A percentile compares a stretch with the other conserved stretches of the same genome.
phyloP scores from a whole-genome alignment of 2,797 vertebrate genomes.

The Aphelocoma californica region DNA sequence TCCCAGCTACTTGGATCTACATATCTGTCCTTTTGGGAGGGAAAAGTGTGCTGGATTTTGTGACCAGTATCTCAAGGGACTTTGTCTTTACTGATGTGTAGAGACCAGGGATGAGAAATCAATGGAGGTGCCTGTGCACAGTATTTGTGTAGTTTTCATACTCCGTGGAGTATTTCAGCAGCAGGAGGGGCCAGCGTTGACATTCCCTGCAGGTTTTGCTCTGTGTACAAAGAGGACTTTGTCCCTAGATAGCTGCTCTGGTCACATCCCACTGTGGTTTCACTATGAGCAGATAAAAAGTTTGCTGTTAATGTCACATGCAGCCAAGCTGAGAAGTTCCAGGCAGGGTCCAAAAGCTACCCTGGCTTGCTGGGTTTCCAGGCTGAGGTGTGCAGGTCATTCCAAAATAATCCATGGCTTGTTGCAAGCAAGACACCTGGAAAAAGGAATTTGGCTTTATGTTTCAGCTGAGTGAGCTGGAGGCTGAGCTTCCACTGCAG shows the following conservation, averaged over 20 bases:
- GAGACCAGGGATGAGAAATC: not conserved
- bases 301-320: not conserved
- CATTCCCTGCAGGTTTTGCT: not conserved
- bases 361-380: not conserved
- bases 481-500: not conserved
- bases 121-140: rapidly evolving
- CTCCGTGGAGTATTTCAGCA: not conserved
- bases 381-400: not conserved
- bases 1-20: not conserved
- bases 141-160: not conserved
- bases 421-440: not conserved
- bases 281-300: not conserved
- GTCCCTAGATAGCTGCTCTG: not conserved
- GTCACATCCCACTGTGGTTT: not conserved
- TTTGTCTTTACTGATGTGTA: not conserved
- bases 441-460: not conserved
- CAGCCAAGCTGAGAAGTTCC: not conserved
- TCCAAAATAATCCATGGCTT: rapidly evolving
- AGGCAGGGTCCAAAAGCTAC: not conserved
- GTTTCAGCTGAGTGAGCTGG: rapidly evolving
- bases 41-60: not conserved
- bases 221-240: not conserved
- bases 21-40: not conserved
- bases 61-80: not conserved
- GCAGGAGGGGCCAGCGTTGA: not conserved